A percentile compares a stretch with the other conserved stretches of the same genome.
Conservation (phyloP, 2,797 vertebrate species). For the Sebastolobus alascanus region DNA sequence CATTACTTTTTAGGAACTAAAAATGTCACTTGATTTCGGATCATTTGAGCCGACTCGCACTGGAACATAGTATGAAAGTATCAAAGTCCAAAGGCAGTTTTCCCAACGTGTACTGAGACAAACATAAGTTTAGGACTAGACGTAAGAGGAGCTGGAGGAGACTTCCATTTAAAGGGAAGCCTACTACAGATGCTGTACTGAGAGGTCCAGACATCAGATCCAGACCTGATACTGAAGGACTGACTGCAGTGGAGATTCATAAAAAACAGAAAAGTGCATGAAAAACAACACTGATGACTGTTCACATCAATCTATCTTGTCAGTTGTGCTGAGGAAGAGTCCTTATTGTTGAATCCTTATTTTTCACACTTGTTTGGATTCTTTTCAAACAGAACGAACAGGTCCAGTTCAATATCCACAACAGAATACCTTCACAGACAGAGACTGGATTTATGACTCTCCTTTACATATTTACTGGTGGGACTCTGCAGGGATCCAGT, state of each 20-base stretch:
- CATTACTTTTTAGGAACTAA: slow-evolving; percentile 4
- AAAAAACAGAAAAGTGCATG: slow-evolving; percentile 24
- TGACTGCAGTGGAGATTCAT: slow-evolving; percentile 4
- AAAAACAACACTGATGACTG: slow-evolving; percentile 27
- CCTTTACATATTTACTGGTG: neutral
- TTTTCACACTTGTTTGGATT: neutral
- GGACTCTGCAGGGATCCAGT: neutral
- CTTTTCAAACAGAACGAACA: neutral
- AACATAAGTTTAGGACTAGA: neutral
- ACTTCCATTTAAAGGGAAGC: neutral
- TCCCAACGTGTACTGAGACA: neutral
- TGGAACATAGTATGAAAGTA: neutral
- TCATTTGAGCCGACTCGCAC: neutral
- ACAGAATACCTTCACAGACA: neutral
- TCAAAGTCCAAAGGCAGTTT: neutral
- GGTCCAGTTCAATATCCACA: neutral
- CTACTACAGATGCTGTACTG: neutral
- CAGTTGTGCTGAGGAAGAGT: neutral
- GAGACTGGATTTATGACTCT: neutral
- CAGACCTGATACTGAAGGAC: neutral
- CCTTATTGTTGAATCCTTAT: neutral
- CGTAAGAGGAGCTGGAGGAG: neutral
- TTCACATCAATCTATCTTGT: neutral
- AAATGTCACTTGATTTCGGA: neutral
- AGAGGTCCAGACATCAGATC: neutral